These are phyloP conservation scores for Asobara japonica DNA, from an alignment of 1,140 invertebrate species.

Conservation along the genomic window DNA sequence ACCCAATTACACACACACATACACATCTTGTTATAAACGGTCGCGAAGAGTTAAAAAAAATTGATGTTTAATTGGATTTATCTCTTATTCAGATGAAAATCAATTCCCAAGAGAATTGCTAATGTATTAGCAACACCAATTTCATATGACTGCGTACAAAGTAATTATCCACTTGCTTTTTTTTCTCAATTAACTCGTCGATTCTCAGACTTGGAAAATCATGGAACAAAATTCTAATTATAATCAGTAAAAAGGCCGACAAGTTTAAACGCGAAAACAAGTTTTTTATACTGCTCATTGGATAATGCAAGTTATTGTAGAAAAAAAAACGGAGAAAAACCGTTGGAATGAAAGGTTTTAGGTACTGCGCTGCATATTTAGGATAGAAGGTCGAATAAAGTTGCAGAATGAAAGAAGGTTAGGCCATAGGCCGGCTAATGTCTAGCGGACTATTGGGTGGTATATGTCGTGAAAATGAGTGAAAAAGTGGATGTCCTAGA, in stretches of 20 bases:
- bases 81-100: too few species aligned
- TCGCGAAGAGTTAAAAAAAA: too few species aligned
- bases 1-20: too few species aligned
- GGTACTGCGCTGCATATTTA: slow-evolving; percentile 22
- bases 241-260: background rate
- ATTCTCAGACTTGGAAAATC: too few species aligned
- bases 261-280: background rate
- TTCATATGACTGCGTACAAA: too few species aligned
- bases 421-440: slow-evolving; percentile 21
- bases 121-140: too few species aligned
- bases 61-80: too few species aligned
- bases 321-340: background rate
- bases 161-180: too few species aligned
- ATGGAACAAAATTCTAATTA: background rate
- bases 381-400: slow-evolving; percentile 33
- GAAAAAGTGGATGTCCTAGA: slow-evolving; percentile 46
- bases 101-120: too few species aligned
- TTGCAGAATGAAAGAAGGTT: slow-evolving; percentile 38
- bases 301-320: background rate
- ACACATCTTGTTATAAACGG: too few species aligned
- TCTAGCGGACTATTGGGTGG: slow-evolving; percentile 12
- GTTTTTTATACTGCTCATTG: background rate
- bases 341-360: slow-evolving; percentile 21
- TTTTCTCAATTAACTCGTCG: too few species aligned
- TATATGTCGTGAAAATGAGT: slow-evolving; percentile 43